Conservation (phyloP, 2,113 vertebrate species). For the Erythrocercus mccallii region DNA sequence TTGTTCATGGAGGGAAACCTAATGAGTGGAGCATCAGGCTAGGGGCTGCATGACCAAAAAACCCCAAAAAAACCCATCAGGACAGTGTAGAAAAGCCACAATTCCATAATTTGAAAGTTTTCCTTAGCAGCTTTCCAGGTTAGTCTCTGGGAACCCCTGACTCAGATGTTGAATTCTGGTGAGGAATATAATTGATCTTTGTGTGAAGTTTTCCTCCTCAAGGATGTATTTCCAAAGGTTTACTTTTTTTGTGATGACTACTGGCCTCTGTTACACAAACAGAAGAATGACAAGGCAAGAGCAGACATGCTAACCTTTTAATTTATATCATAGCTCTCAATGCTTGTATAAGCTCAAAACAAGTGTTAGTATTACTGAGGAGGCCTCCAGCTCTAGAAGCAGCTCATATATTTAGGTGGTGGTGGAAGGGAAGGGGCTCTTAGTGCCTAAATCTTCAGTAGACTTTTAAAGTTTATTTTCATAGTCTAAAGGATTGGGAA, state of each 20-base stretch:
- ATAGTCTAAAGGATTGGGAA: background rate
- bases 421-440: background rate
- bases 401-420: background rate
- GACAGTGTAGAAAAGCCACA: background rate
- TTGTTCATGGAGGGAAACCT: background rate
- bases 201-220: background rate
- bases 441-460: background rate
- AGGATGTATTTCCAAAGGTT: background rate
- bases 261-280: background rate
- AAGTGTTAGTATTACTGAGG: background rate
- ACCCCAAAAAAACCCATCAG: background rate
- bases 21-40: background rate
- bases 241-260: background rate
- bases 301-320: background rate
- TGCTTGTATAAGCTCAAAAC: background rate
- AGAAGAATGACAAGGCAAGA: conserved; percentile 9
- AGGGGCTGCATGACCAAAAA: background rate
- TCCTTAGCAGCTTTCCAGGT: background rate
- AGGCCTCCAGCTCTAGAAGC: background rate
- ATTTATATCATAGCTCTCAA: background rate
- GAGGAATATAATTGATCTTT: background rate
- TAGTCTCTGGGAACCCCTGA: background rate
- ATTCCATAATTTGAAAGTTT: background rate
- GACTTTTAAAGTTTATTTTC: background rate
- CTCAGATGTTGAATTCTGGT: background rate